Evolutionary conservation across 2,113 vertebrate species (phyloP).

Genomic region (Chauna torquata): DNA sequence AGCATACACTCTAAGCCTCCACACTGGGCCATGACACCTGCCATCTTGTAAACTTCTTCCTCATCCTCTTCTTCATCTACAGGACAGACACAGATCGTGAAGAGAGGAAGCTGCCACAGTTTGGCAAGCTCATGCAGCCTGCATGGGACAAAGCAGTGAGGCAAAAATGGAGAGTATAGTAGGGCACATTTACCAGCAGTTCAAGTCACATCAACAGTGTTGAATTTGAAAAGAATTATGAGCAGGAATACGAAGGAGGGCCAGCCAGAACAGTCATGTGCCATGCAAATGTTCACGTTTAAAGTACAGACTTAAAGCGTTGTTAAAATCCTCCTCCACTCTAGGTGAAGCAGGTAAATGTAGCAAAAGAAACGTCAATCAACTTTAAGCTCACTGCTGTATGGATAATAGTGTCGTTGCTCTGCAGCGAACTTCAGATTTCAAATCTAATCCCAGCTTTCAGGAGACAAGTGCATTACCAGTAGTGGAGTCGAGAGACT

Average conservation of each 20-base stretch:
- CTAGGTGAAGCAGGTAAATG: constrained; percentile 35
- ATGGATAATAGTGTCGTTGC: constrained; percentile 37
- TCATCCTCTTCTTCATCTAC: constrained; percentile 98
- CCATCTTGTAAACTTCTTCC: constrained; percentile 99
- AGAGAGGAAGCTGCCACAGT: neutral
- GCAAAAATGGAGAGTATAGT: neutral
- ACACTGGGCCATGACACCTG: constrained; percentile 97
- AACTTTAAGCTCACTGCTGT: constrained; percentile 22
- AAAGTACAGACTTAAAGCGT: neutral
- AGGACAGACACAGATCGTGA: neutral
- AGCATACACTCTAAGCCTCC: constrained; percentile 97
- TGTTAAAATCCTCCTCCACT: constrained; percentile 13
- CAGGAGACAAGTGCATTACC: constrained; percentile 75
- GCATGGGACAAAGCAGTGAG: neutral
- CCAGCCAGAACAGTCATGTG: neutral
- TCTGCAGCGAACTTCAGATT: constrained; percentile 2
- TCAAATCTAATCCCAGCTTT: neutral
- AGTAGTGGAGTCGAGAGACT: constrained; percentile 96
- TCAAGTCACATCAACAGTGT: neutral
- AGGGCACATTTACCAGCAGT: neutral
- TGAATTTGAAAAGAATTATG: neutral
- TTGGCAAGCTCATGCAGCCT: neutral
- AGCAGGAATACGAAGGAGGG: neutral
- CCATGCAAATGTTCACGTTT: neutral
- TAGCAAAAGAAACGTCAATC: constrained; percentile 10